Conservation (phyloP, 2,797 vertebrate species). For the Diplodus sargus region DNA sequence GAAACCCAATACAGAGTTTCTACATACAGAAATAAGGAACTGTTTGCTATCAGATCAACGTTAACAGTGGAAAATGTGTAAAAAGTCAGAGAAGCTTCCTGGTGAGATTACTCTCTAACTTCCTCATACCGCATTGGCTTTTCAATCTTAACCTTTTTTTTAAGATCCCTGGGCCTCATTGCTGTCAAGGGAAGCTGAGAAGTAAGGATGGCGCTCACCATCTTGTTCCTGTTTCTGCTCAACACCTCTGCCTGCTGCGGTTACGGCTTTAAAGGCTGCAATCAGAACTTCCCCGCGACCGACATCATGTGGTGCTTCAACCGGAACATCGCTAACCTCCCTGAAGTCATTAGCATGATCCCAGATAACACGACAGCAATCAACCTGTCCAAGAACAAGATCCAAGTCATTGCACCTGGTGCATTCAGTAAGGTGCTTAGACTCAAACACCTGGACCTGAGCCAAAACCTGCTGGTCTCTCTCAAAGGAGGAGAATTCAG, state of each 20-base stretch:
- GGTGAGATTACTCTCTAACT: not conserved
- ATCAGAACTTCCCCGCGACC: not conserved
- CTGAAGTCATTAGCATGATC: slow-evolving; percentile 30
- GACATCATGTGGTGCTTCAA: slow-evolving; percentile 35
- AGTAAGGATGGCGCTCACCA: slow-evolving; percentile 18
- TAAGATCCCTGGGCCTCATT: slow-evolving; percentile 6
- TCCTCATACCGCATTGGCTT: not conserved
- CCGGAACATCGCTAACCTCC: slow-evolving; percentile 34
- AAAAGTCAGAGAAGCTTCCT: not conserved
- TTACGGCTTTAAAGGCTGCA: slow-evolving; percentile 47
- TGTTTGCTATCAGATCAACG: too few relatives aligned
- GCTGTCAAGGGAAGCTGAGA: not conserved
- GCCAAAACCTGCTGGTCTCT: slow-evolving; percentile 43
- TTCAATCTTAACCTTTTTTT: not conserved
- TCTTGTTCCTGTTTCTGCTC: slow-evolving; percentile 45
- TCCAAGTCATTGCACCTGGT: slow-evolving; percentile 33
- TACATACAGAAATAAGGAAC: too few relatives aligned
- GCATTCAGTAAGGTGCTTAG: not conserved
- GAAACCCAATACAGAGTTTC: too few relatives aligned
- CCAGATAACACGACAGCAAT: slow-evolving; percentile 29
- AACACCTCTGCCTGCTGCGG: slow-evolving; percentile 25
- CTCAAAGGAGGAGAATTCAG: slow-evolving; percentile 50
- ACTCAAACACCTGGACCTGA: slow-evolving; percentile 32
- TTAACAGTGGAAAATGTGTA: too few relatives aligned
- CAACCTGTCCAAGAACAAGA: slow-evolving; percentile 48